These are phyloP conservation scores for Rhagium mordax DNA, from an alignment of 2,888 invertebrate species.

Conservation along the genomic window DNA sequence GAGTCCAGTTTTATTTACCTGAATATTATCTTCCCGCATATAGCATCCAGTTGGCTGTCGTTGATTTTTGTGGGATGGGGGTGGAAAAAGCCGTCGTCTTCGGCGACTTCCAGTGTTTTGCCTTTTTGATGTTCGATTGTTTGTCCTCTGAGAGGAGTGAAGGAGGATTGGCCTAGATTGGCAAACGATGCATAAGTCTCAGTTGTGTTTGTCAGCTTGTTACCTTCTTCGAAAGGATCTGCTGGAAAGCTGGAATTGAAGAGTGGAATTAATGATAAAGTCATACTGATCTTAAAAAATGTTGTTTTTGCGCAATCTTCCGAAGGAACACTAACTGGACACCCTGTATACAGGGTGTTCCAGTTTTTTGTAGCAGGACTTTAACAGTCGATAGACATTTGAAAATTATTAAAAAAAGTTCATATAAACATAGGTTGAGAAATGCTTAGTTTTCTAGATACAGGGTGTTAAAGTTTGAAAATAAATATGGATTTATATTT, in stretches of 20 bases:
- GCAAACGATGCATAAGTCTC: constrained; percentile 1
- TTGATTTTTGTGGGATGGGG: constrained; percentile 50
- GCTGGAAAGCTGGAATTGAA: constrained; percentile 2
- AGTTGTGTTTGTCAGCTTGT: background rate
- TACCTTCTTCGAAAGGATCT: background rate
- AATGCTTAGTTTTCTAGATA: too few species aligned
- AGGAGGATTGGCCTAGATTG: background rate
- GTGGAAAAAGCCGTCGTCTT: constrained; percentile 55
- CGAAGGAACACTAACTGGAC: too few species aligned
- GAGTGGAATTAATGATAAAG: too few species aligned
- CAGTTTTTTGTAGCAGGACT: too few species aligned
- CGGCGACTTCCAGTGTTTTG: constrained; percentile 26
- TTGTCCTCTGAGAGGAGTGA: constrained; percentile 48
- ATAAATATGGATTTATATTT: too few species aligned
- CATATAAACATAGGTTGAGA: too few species aligned
- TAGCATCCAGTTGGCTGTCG: constrained; percentile 46
- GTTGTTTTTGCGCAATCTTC: too few species aligned
- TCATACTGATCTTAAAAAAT: too few species aligned
- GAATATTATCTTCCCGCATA: constrained; percentile 55
- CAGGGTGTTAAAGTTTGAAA: too few species aligned
- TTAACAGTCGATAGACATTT: too few species aligned
- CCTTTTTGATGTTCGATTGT: constrained; percentile 46
- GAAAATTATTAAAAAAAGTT: too few species aligned
- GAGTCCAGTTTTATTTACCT: constrained; percentile 45
- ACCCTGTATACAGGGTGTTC: too few species aligned